Evolutionary conservation across 2,888 invertebrate species (phyloP).

Genomic region (Hetaerina titia): DNA sequence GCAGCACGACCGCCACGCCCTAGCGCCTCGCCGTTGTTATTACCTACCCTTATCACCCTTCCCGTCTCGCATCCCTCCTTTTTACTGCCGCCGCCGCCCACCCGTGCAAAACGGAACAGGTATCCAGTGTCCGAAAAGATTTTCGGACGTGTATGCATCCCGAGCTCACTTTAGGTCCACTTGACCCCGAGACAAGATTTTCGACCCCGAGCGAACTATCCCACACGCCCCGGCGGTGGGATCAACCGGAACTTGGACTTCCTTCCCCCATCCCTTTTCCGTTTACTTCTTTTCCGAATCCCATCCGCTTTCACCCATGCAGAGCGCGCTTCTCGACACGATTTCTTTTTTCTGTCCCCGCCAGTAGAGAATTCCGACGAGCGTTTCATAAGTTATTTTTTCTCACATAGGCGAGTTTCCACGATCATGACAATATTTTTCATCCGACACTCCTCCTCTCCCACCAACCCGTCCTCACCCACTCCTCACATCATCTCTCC

Average conservation of each 20-base stretch:
- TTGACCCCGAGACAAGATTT: background rate
- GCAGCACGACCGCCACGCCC: no score
- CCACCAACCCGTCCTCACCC: background rate
- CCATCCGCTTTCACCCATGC: background rate
- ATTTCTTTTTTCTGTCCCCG: background rate
- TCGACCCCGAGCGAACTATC: background rate
- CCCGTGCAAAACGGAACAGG: background rate
- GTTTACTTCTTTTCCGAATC: background rate
- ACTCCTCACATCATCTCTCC: background rate
- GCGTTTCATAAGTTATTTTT: constrained; percentile 21
- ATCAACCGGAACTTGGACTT: constrained; percentile 25
- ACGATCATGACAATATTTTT: background rate
- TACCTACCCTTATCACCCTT: background rate
- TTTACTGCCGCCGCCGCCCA: background rate
- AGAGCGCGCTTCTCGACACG: background rate
- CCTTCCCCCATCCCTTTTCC: background rate
- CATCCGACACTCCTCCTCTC: background rate
- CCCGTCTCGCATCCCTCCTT: background rate
- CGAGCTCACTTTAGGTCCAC: background rate
- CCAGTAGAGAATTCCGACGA: background rate
- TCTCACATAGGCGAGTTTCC: constrained; percentile 10
- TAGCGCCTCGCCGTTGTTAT: background rate
- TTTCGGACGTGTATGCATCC: background rate
- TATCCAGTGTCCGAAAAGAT: background rate
- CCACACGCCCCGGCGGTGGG: background rate